A percentile compares a stretch with the other conserved stretches of the same genome.
phyloP scores from a whole-genome alignment of 2,113 vertebrate species.

The Atlantisia rogersi region DNA sequence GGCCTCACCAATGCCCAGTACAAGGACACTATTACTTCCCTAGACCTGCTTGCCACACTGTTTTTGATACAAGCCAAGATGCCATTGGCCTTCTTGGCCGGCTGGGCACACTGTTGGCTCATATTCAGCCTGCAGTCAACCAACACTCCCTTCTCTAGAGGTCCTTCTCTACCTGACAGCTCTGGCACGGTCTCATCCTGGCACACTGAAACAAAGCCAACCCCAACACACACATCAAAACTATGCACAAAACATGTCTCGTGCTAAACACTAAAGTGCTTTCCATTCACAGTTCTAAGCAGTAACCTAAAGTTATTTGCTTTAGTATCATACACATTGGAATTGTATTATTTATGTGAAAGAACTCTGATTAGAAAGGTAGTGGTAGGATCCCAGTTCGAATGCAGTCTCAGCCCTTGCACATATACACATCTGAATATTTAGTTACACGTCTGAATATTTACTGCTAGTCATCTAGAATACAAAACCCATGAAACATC shows the following conservation, averaged over 20 bases:
- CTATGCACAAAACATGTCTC: accelerated
- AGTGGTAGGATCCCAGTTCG: neutral
- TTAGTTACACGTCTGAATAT: neutral
- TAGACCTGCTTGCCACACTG: too few species aligned
- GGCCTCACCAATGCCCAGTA: too few species aligned
- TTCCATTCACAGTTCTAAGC: neutral
- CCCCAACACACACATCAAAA: neutral
- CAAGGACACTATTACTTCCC: too few species aligned
- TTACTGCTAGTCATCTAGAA: neutral
- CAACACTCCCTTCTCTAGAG: too few species aligned
- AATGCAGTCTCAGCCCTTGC: neutral
- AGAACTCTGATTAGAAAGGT: neutral
- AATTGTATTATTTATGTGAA: neutral
- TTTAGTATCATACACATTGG: neutral
- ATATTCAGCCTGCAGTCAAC: too few species aligned
- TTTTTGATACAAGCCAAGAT: too few species aligned
- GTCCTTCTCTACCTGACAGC: too few species aligned
- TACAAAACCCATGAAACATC: neutral
- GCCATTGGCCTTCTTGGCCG: too few species aligned
- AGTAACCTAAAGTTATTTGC: neutral
- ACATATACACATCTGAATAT: neutral
- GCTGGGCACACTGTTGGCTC: too few species aligned
- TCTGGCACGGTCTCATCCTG: too few species aligned
- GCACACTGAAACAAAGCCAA: too few species aligned
- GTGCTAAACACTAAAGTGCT: neutral